Base-by-base conservation (phyloP, 2,888 invertebrate genomes). In the Melolontha melolontha region DNA sequence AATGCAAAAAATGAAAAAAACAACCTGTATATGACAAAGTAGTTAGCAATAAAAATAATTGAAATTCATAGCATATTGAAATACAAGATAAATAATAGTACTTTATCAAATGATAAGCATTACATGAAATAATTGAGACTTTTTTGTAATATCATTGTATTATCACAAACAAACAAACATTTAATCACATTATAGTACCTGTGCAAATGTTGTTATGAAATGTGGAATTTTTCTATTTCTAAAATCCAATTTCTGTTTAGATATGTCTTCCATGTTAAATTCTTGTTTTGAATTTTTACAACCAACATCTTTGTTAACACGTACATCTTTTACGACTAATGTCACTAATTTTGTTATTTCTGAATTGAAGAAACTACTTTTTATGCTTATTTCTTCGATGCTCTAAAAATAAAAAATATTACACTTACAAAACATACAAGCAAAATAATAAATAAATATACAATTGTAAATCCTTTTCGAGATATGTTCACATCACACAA, bases 361-460 rank as follows among this genome's bases (percentile, higher is more conserved):
- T 1, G 94, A 94, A 80, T 94, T 95, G 74, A 95, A 90, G 79
- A 94, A 91, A 83, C 94, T 95, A 80, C 95, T 95, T 64, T 92
- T 90, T 73, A 95, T 88, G 72, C 93, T 91, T 74, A 95, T 88
- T 81, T 94, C 93, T 78, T 94, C 92, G 69, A 95, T 91, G 82
- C 94, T 91, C 95, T 95, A 81, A 27, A 84, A 22, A 84, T 68
- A 74, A n/a, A 73, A 71, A 40, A 29, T 64, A 64, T 57, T 44
- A 63, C 72, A 86, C 89, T 88, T 86, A 92, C 92, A 77, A 92
- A 89, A 90, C 78, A 91, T 91, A 63, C 12, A 11, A n/a, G 2
- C 39, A 1, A 55, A 39, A 39, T 47, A 6, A 14, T 47, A 7
- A 17, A 7, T n/a, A 54, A 14, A 75, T 76, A 75, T 76, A 83